Evolutionary conservation across 35 echinoderm and acorn worm species (phyloP), one percentile per base, ranked within the genome.

Genomic region (Holothuria glaberrima): DNA sequence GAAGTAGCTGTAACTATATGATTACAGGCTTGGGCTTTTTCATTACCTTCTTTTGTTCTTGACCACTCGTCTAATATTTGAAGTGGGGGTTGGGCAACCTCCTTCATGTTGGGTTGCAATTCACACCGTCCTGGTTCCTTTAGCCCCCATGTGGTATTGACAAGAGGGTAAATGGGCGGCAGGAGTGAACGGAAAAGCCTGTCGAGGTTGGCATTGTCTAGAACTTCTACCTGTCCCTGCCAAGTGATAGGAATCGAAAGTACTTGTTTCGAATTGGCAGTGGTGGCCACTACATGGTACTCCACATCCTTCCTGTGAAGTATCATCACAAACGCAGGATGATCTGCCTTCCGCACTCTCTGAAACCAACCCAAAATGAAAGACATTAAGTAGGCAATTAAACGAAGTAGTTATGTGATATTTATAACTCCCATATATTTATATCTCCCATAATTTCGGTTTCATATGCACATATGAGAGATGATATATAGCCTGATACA

Each of bases 21-120:
- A 54, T 54, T 9, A 54, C 9, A 14, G 9, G 13, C 16, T 54
- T 12, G 16, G 9, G 16, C 16, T 12, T 0, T 54, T 4, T 48
- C 30, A 60, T 87, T 41, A 87, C 85, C 85, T 34, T 87, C 85
- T 70, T 87, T 67, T 36, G 61, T 87, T 50, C 44, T 69, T n/a
- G 65, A 69, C 85, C 85, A 87, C 2, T 36, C 29, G 4, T 69
- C 85, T 32, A 87, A 35, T 46, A 87, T 52, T 71, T 70, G 59
- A 20, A 3, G 29, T 12, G 32, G 60, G 6, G 85, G 85, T 48
- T 71, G 60, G 27, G 85, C 32, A 30, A 71, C 41, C 85, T 46
- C 24, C 35, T 48, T 33, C 85, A 87, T 87, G 44, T 35, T 71
- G 1, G 60, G 6, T 36, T 67, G 85, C 25, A 87, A 22, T 64